Conservation (phyloP, 1,140 invertebrate species). For the honey bee (Apis mellifera) region Amel_HAv3.1 CM009943.2:2458001-2458500, state of each 20-base stretch:
- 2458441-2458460: not conserved
- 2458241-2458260: not conserved
- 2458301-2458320: not conserved
- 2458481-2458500: not conserved
- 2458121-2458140: not conserved
- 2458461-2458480: too few species aligned
- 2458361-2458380: not conserved
- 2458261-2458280: not conserved
- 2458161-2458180: too few species aligned
- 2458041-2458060: conserved; percentile 72
- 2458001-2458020: conserved; percentile 11
- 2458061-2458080: conserved; percentile 78
- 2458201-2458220: too few species aligned
- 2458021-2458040: conserved; percentile 59
- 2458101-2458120: conserved; percentile 37
- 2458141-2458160: too few species aligned
- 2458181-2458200: too few species aligned
- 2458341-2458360: conserved; percentile 17
- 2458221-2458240: not conserved
- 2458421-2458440: not conserved
- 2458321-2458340: not conserved
- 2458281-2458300: not conserved
- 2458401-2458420: not conserved
- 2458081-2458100: conserved; percentile 42
- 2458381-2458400: not conserved